Base-by-base conservation (phyloP, 2,888 invertebrate species). In the Loripinus fragilis region DNA sequence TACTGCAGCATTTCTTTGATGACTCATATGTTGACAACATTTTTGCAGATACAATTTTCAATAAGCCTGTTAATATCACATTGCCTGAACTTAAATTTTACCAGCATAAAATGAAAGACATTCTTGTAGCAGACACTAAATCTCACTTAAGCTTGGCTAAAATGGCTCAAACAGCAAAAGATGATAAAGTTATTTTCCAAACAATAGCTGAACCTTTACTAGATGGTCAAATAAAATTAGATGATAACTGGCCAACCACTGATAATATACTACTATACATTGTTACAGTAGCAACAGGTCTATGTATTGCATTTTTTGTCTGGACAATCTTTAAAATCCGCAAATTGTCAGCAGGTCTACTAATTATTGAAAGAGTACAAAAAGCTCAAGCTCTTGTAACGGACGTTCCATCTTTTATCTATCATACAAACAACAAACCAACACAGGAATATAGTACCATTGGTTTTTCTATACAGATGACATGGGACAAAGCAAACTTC, bases 91-190 rank as follows among this genome's bases (percentile, higher is more conserved):
- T 75, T 64, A 30, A 70, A 1, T 7, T 69, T 2, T 70, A 70
- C 30, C 25, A 70, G 3, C 75, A 75, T 50, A 20, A 38, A 2
- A 68, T 75, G 55, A 15, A 55, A 33, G n/a, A 75, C 5, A 17
- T 38, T 30, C 12, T 74, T 10, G 64, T 38, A 23, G 50, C 35
- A 23, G 75, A 75, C 17, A 28, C 12, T 1, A 42, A 45, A 48
- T 35, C 33, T 15, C 75, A 75, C 23, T 70, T 70, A 33, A 76
- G 69, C 45, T 50, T 76, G 23, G 38, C 71, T 23, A 71, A 76
- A 75, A 45, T 45, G 45, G 45, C 17, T 20, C 2, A 45, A 15
- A 2, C 7, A 17, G 45, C 45, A 15, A 45, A 45, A 45, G 3
- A 20, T 17, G 45, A 45, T 45, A 20, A 12, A 17, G 20, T 20